Evolutionary conservation across 1,140 invertebrate genomes (phyloP), one percentile per base, ranked within the genome.

Genomic region (Oreohelix idahoensis): DNA sequence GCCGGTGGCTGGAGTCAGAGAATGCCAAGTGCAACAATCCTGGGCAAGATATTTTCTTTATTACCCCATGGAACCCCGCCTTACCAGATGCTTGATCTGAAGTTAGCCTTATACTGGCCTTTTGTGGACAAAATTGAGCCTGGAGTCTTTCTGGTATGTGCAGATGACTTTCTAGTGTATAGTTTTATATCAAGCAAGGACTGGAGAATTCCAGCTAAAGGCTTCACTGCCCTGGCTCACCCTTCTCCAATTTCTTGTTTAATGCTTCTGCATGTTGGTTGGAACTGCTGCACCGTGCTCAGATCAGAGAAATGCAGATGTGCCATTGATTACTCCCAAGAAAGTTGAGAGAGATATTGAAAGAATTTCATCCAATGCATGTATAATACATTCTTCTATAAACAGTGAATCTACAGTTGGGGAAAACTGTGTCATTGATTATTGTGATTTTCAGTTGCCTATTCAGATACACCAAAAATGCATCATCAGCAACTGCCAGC

Each of bases 1-100:
- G 92, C 93, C 51, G 93, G 93, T 63, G 93, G 93, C 10, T 91
- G 91, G 83, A 94, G 93, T 85, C 92, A 94, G 86, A 85, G 93
- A 74, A 88, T 94, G 82, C 93, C 93, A 32, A 93, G 90, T 84
- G 86, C 92, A 32, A 92, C 89, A 74, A 87, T 93, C 29, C 85
- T 93, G 0, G 93, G 93, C 5, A 94, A 94, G 87, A 87, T 93
- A 20, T 94, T 93, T 79, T 89, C 91, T 23, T 87, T 91, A 35
- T 81, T 94, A 1, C 93, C 93, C 17, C 85, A 87, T 75, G 89
- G 90, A 39, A 78, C 85, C 15, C 86, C 87, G 0, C 73, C 89
- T 45, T 91, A 89, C 75, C 90, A 92, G 73, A 91, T 93, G 90
- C 83, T 94, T 15, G 93, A 94, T 81, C 76, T 94, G 10, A 93